These are phyloP conservation scores for Hypercompe scribonia DNA, from an alignment of 2,888 invertebrate genomes.

Conservation along the genomic window DNA sequence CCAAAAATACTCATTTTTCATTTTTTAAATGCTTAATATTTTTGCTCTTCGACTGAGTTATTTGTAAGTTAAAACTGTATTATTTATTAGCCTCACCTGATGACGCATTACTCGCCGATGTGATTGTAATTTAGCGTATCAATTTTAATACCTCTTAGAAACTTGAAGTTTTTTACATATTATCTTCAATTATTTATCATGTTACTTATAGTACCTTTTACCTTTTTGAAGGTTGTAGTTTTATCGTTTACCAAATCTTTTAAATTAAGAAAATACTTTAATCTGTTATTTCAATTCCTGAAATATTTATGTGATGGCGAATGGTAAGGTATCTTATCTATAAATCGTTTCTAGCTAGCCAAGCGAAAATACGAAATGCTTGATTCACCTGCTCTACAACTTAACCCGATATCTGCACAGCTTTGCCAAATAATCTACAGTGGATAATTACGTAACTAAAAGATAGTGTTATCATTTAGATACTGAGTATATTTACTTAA, in stretches of 20 bases:
- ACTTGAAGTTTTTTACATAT: too few relatives aligned
- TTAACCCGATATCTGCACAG: not conserved
- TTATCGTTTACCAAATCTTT: not conserved
- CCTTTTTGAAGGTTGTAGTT: not conserved
- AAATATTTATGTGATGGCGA: not conserved
- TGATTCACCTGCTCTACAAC: slow-evolving; percentile 15
- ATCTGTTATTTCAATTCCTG: not conserved
- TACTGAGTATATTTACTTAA: not conserved
- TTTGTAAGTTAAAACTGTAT: too few relatives aligned
- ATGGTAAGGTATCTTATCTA: slow-evolving; percentile 9
- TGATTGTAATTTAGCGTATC: too few relatives aligned
- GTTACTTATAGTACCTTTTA: not conserved
- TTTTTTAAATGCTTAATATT: too few relatives aligned
- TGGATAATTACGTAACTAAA: slow-evolving; percentile 1
- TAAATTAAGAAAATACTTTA: not conserved
- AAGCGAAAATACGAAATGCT: slow-evolving; percentile 20
- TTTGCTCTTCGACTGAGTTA: too few relatives aligned
- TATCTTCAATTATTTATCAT: too few relatives aligned
- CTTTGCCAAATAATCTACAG: not conserved
- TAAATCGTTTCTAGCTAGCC: slow-evolving; percentile 4
- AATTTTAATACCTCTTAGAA: too few relatives aligned
- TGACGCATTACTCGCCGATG: too few relatives aligned
- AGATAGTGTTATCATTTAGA: not conserved
- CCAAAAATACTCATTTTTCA: too few relatives aligned
- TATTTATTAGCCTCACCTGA: too few relatives aligned